Conservation (phyloP, 2,888 invertebrate genomes). For the Coleophora flavipennella region DNA sequence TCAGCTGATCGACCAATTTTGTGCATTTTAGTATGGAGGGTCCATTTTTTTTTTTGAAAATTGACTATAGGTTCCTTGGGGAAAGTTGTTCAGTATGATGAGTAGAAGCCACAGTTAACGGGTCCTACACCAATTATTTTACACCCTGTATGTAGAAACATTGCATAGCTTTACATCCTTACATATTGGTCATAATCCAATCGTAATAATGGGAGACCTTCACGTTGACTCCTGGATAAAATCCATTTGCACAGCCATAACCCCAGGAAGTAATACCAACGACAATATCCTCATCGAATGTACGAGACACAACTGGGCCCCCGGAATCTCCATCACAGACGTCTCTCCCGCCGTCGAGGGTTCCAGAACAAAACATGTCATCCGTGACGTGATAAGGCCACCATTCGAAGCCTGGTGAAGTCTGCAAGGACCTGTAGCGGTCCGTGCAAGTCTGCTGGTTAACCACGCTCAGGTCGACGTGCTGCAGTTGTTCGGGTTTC, state of each 20-base stretch:
- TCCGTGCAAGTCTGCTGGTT: conserved; percentile 34
- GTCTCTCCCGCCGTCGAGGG: conserved; percentile 31
- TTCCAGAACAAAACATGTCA: conserved; percentile 50
- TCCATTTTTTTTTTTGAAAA: no score
- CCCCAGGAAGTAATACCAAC: conserved; percentile 21
- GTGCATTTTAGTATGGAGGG: no score
- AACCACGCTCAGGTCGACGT: conserved; percentile 31
- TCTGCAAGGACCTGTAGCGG: conserved; percentile 32
- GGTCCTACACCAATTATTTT: no score
- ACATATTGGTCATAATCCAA: conserved; percentile 14
- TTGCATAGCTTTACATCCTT: no score
- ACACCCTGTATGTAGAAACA: no score
- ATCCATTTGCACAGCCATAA: conserved; percentile 37
- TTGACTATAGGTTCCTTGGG: no score
- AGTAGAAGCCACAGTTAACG: no score
- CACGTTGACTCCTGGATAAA: conserved; percentile 47
- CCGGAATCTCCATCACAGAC: conserved; percentile 43
- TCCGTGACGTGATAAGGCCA: conserved; percentile 32
- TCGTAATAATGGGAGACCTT: conserved; percentile 24
- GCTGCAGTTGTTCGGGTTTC: conserved; percentile 25
- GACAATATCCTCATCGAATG: conserved; percentile 7
- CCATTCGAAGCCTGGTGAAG: conserved; percentile 19
- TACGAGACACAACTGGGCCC: conserved; percentile 31
- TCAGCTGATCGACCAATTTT: no score
- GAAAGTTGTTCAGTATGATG: no score